These are phyloP conservation scores for Glaucopsyche alexis DNA, from an alignment of 2,888 invertebrate species.

Conservation along the genomic window DNA sequence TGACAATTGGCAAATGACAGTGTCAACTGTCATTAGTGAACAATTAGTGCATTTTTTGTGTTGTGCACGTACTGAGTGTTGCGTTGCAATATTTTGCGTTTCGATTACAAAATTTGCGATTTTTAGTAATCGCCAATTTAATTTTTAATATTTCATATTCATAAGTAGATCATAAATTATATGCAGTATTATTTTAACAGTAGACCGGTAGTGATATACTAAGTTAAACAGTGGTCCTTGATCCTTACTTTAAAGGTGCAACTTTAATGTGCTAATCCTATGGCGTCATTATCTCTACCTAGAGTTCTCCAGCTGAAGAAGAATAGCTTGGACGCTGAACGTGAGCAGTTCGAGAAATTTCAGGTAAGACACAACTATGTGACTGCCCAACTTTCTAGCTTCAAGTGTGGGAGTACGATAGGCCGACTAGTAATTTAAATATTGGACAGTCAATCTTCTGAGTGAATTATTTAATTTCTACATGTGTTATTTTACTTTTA, in stretches of 20 bases:
- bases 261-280: conserved; percentile 67
- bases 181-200: background rate
- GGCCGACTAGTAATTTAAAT: background rate
- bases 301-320: conserved; percentile 86
- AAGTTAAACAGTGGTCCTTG: conserved; percentile 29
- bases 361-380: conserved; percentile 77
- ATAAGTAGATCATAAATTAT: background rate
- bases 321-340: conserved; percentile 87
- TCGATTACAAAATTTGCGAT: background rate
- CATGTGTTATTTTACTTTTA: too few species aligned
- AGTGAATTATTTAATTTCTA: background rate
- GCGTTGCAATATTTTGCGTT: background rate
- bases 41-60: conserved; percentile 26
- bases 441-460: background rate
- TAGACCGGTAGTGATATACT: background rate
- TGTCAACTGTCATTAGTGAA: conserved; percentile 20
- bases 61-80: background rate
- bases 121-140: background rate
- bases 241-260: conserved; percentile 48
- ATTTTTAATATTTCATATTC: background rate
- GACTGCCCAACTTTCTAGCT: background rate
- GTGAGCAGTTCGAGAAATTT: conserved; percentile 91
- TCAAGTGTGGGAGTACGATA: background rate
- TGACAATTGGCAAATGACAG: conserved; percentile 15
- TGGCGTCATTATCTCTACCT: conserved; percentile 87